A percentile compares a stretch with the other conserved stretches of the same genome.
Evolutionary conservation across 2,888 invertebrate genomes (phyloP).

Genomic region (Oxytorus armatus): DNA sequence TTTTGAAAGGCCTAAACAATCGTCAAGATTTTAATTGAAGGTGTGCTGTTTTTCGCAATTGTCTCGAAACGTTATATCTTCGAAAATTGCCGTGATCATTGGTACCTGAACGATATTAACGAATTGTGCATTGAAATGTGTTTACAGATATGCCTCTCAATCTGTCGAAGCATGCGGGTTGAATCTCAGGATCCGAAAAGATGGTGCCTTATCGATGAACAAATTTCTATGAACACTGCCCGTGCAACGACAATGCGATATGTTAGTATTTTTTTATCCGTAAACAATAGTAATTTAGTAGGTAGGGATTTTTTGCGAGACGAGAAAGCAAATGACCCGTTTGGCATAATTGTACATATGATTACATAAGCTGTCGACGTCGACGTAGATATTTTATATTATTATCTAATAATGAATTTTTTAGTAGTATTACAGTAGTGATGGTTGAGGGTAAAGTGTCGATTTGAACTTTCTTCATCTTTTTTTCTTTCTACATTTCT

Average conservation of each 20-base stretch:
- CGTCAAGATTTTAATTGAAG: too few species aligned
- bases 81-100: not conserved
- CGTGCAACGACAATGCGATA: constrained; percentile 84
- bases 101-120: not conserved
- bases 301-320: constrained; percentile 74
- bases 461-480: constrained; percentile 69
- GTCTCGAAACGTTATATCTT: too few species aligned
- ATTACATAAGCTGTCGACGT: constrained; percentile 78
- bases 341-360: constrained; percentile 81
- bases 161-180: constrained; percentile 93
- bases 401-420: constrained; percentile 75
- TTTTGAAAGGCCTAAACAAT: too few species aligned
- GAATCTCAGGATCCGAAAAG: constrained; percentile 83
- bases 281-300: constrained; percentile 79
- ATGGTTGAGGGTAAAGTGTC: constrained; percentile 77
- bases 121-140: constrained; percentile 64
- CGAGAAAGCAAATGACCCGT: constrained; percentile 71
- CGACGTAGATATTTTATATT: constrained; percentile 78
- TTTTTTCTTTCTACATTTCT: constrained; percentile 61
- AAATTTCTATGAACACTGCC: constrained; percentile 82
- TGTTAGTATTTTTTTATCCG: constrained; percentile 83
- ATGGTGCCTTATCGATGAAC: constrained; percentile 76
- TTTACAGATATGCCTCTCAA: constrained; percentile 95
- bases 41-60: too few species aligned
- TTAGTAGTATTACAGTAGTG: constrained; percentile 77